These are phyloP conservation scores for Drosophila auraria DNA, from an alignment of 1,140 invertebrate species.

Conservation along the genomic window DNA sequence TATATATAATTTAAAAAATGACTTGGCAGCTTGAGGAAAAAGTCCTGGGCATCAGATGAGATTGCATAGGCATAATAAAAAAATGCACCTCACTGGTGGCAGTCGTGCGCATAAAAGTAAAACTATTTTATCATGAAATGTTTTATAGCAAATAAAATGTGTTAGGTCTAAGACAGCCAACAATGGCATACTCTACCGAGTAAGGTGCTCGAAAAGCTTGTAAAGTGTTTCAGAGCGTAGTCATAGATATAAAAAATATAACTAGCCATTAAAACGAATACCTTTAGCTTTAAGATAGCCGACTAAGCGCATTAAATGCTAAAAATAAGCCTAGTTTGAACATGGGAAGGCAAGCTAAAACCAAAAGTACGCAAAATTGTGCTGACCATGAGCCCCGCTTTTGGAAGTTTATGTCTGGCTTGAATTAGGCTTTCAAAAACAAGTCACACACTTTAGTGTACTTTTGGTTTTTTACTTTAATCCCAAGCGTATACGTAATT, in stretches of 20 bases:
- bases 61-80: slow-evolving; percentile 20
- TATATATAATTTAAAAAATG: neutral
- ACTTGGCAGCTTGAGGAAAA: neutral
- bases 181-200: slow-evolving; percentile 3
- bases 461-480: slow-evolving; percentile 68
- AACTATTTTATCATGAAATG: slow-evolving; percentile 57
- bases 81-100: slow-evolving; percentile 27
- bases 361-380: slow-evolving; percentile 67
- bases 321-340: slow-evolving; percentile 8
- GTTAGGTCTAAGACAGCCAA: slow-evolving; percentile 39
- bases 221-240: slow-evolving; percentile 62
- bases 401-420: slow-evolving; percentile 63
- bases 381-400: slow-evolving; percentile 75
- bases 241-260: slow-evolving; percentile 17
- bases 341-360: slow-evolving; percentile 21
- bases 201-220: slow-evolving; percentile 55
- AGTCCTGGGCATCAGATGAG: neutral
- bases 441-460: slow-evolving; percentile 62
- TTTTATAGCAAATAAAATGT: slow-evolving; percentile 53
- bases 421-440: slow-evolving; percentile 73
- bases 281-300: slow-evolving; percentile 12
- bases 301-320: slow-evolving; percentile 54
- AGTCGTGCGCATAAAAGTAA: slow-evolving; percentile 22
- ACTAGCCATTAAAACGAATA: slow-evolving; percentile 13
- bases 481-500: slow-evolving; percentile 76